Evolutionary conservation across 2,797 vertebrate genomes (phyloP).

Genomic region (Remorina albescens): DNA sequence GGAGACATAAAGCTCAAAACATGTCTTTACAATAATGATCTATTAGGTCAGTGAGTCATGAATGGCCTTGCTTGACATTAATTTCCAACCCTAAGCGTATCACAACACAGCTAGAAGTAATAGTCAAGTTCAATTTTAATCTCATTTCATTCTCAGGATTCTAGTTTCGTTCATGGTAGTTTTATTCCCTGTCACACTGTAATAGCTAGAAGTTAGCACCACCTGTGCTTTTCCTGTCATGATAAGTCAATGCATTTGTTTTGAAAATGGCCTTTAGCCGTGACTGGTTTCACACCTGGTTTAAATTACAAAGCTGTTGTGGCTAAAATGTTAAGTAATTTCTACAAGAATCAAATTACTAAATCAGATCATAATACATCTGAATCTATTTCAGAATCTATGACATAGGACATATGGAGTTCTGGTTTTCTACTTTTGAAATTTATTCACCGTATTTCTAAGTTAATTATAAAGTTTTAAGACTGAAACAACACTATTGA

Average conservation of each 20-base stretch:
- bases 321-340: too few species aligned
- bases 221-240: neutral
- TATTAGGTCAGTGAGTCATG: neutral
- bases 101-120: neutral
- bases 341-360: neutral
- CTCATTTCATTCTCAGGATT: neutral
- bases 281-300: neutral
- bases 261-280: neutral
- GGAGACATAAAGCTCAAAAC: neutral
- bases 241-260: neutral
- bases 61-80: neutral
- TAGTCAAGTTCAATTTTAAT: neutral
- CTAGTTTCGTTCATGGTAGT: too few species aligned
- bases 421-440: neutral
- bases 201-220: neutral
- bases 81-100: neutral
- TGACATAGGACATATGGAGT: neutral
- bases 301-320: neutral
- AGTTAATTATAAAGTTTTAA: neutral
- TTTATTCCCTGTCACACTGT: neutral
- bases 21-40: neutral
- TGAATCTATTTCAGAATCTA: neutral
- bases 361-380: neutral
- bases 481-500: neutral
- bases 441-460: neutral